Evolutionary conservation across 2,888 invertebrate species (phyloP), one percentile per base, ranked within the genome.

Genomic region (Lamproptera curius): DNA sequence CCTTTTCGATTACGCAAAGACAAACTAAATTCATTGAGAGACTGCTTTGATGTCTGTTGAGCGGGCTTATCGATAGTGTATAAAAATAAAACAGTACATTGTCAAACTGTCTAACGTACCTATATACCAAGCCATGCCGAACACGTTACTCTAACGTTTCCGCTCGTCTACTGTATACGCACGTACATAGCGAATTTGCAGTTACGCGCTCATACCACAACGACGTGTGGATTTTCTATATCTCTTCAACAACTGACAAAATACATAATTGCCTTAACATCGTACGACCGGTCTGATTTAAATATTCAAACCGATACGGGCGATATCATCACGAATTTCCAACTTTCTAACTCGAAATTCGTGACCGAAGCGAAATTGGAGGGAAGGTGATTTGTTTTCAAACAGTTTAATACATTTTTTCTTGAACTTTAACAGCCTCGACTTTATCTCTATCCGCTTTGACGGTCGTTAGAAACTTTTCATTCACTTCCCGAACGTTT

Each of bases 281-380:
- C 41, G 42, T 45, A 45, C 50, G 55, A 59, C 67, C 59, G 57
- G 68, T 70, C 62, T 53, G 53, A 67, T 70, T 66, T 65, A 57
- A 66, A 67, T 67, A 67, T 63, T 65, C 59, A 61, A 63, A 64
- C 51, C 59, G 52, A 51, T 52, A 50, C 46, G 47, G 54, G 49
- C 50, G 43, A 54, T 59, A 52, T 55, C 56, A 61, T 65, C 62
- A 59, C 59, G 65, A 57, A 58, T 60, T 65, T 62, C 61, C 59
- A 55, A 73, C 75, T 76, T 76, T 75, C 76, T 76, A 74, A 67
- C 65, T 63, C 50, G 59, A 52, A 58, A 53, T 58, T 68, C 73
- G 68, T 73, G 70, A 70, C 62, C 61, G 54, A 61, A 57, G 58
- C 52, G 50, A 60, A 42, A 46, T 44, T 43, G 34, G 38, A 41